These are phyloP conservation scores for Palythoa caribaeorum DNA, from an alignment of 92 coral and sea anemone species.

Conservation along the genomic window DNA sequence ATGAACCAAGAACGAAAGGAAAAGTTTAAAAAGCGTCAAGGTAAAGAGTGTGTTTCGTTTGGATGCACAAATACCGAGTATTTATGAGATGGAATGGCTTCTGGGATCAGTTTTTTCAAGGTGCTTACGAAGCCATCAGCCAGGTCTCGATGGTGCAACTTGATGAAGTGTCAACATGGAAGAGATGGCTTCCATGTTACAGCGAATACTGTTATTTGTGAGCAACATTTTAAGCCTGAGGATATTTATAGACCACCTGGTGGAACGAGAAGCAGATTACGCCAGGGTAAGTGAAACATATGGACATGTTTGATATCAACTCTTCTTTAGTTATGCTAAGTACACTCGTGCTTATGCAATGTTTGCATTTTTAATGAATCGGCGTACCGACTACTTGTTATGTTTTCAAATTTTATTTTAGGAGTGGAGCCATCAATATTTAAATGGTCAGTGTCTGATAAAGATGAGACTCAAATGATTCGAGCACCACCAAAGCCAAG, in stretches of 20 bases:
- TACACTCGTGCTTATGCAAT: neutral
- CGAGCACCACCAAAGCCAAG: neutral
- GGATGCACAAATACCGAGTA: slow-evolving; percentile 35
- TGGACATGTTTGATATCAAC: neutral
- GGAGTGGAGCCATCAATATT: slow-evolving; percentile 5
- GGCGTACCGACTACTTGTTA: neutral
- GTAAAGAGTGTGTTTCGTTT: slow-evolving; percentile 40
- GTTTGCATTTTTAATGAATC: neutral
- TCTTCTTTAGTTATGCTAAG: neutral
- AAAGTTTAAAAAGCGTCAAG: slow-evolving; percentile 23
- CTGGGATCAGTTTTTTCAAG: slow-evolving; percentile 41
- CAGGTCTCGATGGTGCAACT: neutral
- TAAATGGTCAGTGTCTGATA: neutral
- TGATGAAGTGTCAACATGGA: neutral
- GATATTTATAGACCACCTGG: slow-evolving; percentile 2
- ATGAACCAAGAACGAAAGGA: slow-evolving; percentile 34
- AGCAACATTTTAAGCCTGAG: neutral
- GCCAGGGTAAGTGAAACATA: neutral
- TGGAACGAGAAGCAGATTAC: slow-evolving; percentile 3
- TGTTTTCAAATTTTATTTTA: neutral
- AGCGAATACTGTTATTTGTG: neutral
- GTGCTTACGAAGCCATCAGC: slow-evolving; percentile 21
- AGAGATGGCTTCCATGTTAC: neutral
- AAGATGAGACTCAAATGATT: neutral
- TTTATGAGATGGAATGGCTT: slow-evolving; percentile 21